Evolutionary conservation across 2,113 vertebrate species (phyloP).

Genomic region (Gadus chalcogrammus): DNA sequence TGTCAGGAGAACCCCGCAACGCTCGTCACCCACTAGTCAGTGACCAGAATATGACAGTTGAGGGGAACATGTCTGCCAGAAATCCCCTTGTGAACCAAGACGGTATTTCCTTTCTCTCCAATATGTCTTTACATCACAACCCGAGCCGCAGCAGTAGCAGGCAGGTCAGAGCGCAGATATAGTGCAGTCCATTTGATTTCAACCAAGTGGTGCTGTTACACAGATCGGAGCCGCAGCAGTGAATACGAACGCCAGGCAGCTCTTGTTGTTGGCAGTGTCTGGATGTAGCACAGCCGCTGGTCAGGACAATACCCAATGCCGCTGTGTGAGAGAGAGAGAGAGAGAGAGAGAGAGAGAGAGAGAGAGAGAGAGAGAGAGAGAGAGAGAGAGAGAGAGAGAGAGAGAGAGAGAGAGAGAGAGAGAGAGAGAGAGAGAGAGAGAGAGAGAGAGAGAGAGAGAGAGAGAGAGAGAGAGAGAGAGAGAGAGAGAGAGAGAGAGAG

Average conservation of each 20-base stretch:
- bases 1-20: too few relatives aligned
- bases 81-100: constrained; percentile 14
- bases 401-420: too few relatives aligned
- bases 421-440: too few relatives aligned
- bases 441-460: too few relatives aligned
- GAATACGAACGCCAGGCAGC: constrained; percentile 85
- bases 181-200: constrained; percentile 48
- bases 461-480: too few relatives aligned
- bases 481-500: too few relatives aligned
- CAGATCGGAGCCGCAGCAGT: constrained; percentile 83
- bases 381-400: constrained; percentile 14
- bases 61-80: neutral
- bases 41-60: too few relatives aligned
- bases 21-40: too few relatives aligned
- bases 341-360: constrained; percentile 6
- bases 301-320: constrained; percentile 82
- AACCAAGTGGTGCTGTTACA: constrained; percentile 68
- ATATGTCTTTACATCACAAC: constrained; percentile 47
- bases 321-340: constrained; percentile 62
- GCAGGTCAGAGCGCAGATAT: constrained; percentile 66
- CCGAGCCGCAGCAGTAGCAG: constrained; percentile 55
- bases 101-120: constrained; percentile 7
- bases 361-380: too few relatives aligned
- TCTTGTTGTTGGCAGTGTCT: constrained; percentile 90
- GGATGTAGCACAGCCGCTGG: constrained; percentile 88